A percentile compares a stretch with the other conserved stretches of the same genome.
phyloP scores from a whole-genome alignment of 2,888 invertebrate genomes.

The Keiferia lycopersicella region DNA sequence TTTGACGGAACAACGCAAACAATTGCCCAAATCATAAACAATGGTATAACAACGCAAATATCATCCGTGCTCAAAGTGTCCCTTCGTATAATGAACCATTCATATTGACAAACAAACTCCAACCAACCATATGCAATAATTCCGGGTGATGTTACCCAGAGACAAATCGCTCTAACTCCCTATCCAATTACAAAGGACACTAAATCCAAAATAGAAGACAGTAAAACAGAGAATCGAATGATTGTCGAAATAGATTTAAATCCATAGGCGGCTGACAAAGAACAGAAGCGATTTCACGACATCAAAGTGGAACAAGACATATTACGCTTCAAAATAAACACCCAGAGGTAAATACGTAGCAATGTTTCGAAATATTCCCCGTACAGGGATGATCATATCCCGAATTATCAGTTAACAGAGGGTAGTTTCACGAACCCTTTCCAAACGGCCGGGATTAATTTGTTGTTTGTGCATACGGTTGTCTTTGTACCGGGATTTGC shows the following conservation, averaged over 20 bases:
- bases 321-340: conserved; percentile 81
- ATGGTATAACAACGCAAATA: conserved; percentile 78
- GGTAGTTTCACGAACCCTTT: conserved; percentile 73
- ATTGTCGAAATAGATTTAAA: conserved; percentile 70
- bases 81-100: conserved; percentile 80
- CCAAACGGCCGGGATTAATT: conserved; percentile 70
- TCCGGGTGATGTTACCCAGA: conserved; percentile 57
- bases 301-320: conserved; percentile 81
- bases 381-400: conserved; percentile 73
- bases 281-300: conserved; percentile 81
- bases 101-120: conserved; percentile 79
- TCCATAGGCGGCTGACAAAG: conserved; percentile 76
- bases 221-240: conserved; percentile 74
- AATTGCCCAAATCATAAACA: conserved; percentile 81
- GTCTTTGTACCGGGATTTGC: conserved; percentile 57
- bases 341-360: conserved; percentile 77
- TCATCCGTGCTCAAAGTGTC: conserved; percentile 73
- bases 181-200: conserved; percentile 68
- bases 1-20: conserved; percentile 78
- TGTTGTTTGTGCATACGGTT: conserved; percentile 62
- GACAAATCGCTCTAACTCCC: conserved; percentile 56
- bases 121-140: conserved; percentile 81
- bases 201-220: conserved; percentile 70
- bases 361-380: conserved; percentile 76
- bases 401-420: conserved; percentile 73